Evolutionary conservation across 2,888 invertebrate genomes (phyloP), one percentile per base, ranked within the genome.

Genomic region (Tricholauxania praeusta): DNA sequence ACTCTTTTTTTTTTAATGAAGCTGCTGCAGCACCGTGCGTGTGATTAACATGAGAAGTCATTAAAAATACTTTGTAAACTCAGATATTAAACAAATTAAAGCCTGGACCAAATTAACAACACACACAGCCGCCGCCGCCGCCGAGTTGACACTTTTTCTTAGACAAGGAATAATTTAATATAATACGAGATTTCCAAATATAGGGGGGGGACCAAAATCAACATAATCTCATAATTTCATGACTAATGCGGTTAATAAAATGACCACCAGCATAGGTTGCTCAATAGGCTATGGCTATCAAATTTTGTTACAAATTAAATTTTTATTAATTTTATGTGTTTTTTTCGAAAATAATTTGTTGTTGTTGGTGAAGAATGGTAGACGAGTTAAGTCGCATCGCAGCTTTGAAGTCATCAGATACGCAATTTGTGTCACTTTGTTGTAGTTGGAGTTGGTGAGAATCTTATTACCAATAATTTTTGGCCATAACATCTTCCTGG

Each of bases 401-500:
- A 12, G 19, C 17, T 28, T 8, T 22, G 22, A 12, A 49, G 19
- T n/a, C 15, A 48, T 49, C 48, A 49, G 2, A 22, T 22, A 48
- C 22, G 32, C 51, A 70, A 22, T 55, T 70, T 70, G 70, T 70
- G 70, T 70, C 70, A 70, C 70, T 70, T 70, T 70, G 70, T 70
- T 52, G 63, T 63, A 47, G 70, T 39, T 39, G 10, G 39, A 10
- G 39, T 7, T 28, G 10, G 39, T 39, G 39, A 39, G 39, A 7
- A 10, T 39, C 39, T 39, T 39, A 39, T 39, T 39, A 39, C 39
- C 39, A 39, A 39, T 39, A 39, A 39, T 39, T 39, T 39, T 39
- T 39, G 10, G 10, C 39, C 7, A 39, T 39, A 39, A 39, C 39
- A 10, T 39, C 1, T 39, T 39, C 39, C 39, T 39, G 39, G 39